phyloP scores from a whole-genome alignment of 2,888 invertebrate genomes.

The Invenusta paracnida region DNA sequence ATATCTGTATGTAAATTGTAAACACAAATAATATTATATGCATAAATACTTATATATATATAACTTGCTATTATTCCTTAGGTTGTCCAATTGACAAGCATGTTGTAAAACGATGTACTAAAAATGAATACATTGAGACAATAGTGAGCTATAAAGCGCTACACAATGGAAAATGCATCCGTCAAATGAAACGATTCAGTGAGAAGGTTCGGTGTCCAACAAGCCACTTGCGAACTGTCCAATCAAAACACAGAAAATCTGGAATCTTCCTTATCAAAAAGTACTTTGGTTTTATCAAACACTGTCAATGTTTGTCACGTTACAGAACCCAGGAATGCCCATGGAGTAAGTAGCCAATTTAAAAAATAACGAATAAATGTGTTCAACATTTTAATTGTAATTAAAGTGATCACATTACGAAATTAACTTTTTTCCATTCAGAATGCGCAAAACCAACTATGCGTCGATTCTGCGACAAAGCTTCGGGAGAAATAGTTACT shows the following conservation, averaged over 20 bases:
- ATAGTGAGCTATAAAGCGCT: not conserved
- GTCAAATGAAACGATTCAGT: not conserved
- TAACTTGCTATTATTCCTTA: not conserved
- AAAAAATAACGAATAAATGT: no score
- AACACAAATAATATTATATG: no score
- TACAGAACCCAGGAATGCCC: not conserved
- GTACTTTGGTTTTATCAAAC: not conserved
- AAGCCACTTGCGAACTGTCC: conserved; percentile 21
- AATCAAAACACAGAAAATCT: not conserved
- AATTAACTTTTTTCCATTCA: not conserved
- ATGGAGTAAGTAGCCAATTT: conserved; percentile 36
- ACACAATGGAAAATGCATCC: conserved; percentile 31
- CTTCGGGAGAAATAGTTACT: not conserved
- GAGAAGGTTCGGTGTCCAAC: not conserved
- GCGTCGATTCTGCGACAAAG: not conserved
- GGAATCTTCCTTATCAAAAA: not conserved
- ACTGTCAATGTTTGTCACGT: conserved; percentile 33
- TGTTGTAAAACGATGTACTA: not conserved
- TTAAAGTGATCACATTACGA: no score
- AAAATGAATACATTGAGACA: conserved; percentile 14
- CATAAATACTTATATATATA: no score
- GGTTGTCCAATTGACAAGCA: conserved; percentile 1
- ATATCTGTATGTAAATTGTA: no score
- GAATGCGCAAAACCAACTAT: not conserved
- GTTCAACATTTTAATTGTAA: no score